Evolutionary conservation across 2,888 invertebrate genomes (phyloP).

Genomic region (Escarpia spicata): DNA sequence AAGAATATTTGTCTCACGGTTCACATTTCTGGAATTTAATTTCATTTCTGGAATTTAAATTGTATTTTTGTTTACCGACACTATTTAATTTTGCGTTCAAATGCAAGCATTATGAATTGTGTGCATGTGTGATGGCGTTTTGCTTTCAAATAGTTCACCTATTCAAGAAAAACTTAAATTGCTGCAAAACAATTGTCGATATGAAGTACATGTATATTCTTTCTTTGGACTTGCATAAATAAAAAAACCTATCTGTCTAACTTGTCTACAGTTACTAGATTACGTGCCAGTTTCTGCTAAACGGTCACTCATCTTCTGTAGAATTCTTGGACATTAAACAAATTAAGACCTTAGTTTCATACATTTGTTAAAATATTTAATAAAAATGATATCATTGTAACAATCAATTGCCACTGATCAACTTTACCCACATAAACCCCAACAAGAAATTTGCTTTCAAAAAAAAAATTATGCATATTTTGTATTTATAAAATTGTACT

Average conservation of each 20-base stretch:
- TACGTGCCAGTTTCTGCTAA: neutral
- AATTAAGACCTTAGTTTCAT: neutral
- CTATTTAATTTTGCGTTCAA: neutral
- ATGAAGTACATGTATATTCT: neutral
- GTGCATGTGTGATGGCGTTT: neutral
- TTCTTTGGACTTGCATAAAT: neutral
- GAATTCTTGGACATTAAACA: neutral
- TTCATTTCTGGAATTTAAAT: neutral
- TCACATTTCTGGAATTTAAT: neutral
- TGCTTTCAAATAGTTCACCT: neutral
- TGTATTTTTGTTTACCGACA: neutral
- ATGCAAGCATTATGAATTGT: neutral
- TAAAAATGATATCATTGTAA: neutral
- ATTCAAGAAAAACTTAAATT: neutral
- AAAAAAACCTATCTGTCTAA: neutral
- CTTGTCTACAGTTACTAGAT: neutral
- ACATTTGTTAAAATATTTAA: neutral
- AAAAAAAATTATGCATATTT: neutral
- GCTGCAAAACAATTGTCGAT: too few relatives aligned
- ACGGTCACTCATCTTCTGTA: neutral
- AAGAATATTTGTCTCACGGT: neutral
- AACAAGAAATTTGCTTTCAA: neutral
- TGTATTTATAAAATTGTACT: neutral
- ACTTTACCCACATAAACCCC: neutral
- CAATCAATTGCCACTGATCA: neutral